Conservation (phyloP, 1,140 invertebrate genomes). For the Galendromus occidentalis region DNA sequence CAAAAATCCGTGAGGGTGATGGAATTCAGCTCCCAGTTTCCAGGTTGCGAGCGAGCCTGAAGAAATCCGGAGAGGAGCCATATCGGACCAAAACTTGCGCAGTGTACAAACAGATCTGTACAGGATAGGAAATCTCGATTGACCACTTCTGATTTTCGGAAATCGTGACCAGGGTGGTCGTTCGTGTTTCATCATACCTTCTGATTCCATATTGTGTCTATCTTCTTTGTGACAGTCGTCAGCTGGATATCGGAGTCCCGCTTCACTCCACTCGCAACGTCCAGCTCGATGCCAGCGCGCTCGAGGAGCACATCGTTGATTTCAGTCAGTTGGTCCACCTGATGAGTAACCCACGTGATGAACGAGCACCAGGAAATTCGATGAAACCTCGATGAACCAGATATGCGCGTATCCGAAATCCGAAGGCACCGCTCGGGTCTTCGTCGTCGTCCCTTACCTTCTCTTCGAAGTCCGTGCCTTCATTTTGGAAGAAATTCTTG, state of each 20-base stretch:
- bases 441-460: constrained; percentile 30
- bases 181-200: constrained; percentile 22
- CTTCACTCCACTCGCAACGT: constrained; percentile 45
- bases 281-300: constrained; percentile 37
- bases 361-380: no score
- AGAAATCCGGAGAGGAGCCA: no score
- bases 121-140: no score
- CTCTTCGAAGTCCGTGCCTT: constrained; percentile 38
- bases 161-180: background rate
- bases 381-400: no score
- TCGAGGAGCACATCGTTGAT: constrained; percentile 15
- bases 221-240: constrained; percentile 25
- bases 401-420: no score
- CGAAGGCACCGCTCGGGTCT: no score
- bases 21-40: no score
- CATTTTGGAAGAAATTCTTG: background rate
- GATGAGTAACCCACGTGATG: no score
- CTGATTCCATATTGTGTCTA: constrained; percentile 38
- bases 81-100: no score
- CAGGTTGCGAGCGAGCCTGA: no score
- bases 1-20: no score
- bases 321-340: constrained; percentile 14
- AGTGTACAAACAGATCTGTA: no score
- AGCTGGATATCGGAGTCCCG: constrained; percentile 35
- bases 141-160: background rate